Evolutionary conservation across 2,113 vertebrate genomes (phyloP).

Genomic region (Menura novaehollandiae): DNA sequence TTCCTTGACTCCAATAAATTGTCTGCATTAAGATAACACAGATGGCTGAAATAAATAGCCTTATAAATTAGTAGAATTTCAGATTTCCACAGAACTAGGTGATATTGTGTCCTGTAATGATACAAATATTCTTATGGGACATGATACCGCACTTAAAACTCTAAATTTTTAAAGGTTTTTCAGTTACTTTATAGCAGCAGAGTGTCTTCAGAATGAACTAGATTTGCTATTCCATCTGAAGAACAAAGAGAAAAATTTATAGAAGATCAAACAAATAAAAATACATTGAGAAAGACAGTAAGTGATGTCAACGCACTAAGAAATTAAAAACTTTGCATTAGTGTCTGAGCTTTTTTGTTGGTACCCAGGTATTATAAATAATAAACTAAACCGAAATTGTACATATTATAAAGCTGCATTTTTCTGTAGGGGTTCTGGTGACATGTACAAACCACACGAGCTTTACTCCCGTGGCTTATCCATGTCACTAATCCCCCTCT

Average conservation of each 20-base stretch:
- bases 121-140: constrained; percentile 37
- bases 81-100: background rate
- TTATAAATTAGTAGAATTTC: background rate
- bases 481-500: constrained; percentile 13
- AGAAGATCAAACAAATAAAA: constrained; percentile 60
- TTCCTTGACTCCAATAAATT: background rate
- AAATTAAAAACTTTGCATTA: constrained; percentile 9
- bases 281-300: constrained; percentile 61
- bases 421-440: constrained; percentile 60
- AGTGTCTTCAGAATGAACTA: constrained; percentile 4
- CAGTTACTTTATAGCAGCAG: background rate
- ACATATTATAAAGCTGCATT: constrained; percentile 47
- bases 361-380: constrained; percentile 60
- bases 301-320: constrained; percentile 37
- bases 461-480: constrained; percentile 54
- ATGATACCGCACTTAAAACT: constrained; percentile 35
- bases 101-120: constrained; percentile 35
- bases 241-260: constrained; percentile 63
- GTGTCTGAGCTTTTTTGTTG: constrained; percentile 61
- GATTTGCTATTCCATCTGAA: constrained; percentile 36
- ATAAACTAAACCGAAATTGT: constrained; percentile 58
- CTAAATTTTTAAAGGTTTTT: constrained; percentile 44
- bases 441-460: constrained; percentile 69
- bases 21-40: background rate
- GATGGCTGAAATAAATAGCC: background rate